Evolutionary conservation across 2,113 vertebrate genomes (phyloP).

Genomic region (Plecotus auritus): DNA sequence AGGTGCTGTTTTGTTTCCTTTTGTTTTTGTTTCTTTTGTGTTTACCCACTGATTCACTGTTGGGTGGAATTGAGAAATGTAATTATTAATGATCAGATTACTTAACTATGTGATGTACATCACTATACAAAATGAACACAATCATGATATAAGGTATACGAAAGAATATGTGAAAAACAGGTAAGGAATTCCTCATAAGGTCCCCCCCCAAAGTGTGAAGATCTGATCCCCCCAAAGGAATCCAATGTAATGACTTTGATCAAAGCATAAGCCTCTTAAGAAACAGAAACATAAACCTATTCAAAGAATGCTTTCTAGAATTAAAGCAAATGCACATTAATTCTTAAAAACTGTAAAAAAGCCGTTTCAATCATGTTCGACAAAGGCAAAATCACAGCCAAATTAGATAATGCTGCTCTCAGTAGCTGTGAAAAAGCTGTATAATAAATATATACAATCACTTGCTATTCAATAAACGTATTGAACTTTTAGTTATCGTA

Average conservation of each 20-base stretch:
- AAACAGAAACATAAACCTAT: background rate
- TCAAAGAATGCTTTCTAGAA: background rate
- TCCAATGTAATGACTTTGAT: background rate
- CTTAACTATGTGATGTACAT: background rate
- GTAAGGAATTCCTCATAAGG: background rate
- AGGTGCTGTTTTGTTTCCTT: background rate
- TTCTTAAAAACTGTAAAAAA: background rate
- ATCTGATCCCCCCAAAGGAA: background rate
- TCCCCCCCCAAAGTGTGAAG: background rate
- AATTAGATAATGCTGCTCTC: background rate
- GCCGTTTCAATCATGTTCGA: background rate
- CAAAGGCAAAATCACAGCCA: background rate
- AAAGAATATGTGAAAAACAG: background rate
- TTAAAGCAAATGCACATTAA: slow-evolving; percentile 15
- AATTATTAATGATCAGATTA: background rate
- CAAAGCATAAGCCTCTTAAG: background rate
- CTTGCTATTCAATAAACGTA: background rate
- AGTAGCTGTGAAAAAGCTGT: background rate
- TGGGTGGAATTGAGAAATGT: background rate
- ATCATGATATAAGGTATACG: background rate
- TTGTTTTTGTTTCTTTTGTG: background rate
- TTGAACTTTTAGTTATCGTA: background rate
- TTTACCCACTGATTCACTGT: background rate
- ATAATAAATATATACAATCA: background rate
- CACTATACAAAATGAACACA: background rate